These are phyloP conservation scores for Hystrix brachyura DNA, from an alignment of 2,113 vertebrate species.

Conservation along the genomic window DNA sequence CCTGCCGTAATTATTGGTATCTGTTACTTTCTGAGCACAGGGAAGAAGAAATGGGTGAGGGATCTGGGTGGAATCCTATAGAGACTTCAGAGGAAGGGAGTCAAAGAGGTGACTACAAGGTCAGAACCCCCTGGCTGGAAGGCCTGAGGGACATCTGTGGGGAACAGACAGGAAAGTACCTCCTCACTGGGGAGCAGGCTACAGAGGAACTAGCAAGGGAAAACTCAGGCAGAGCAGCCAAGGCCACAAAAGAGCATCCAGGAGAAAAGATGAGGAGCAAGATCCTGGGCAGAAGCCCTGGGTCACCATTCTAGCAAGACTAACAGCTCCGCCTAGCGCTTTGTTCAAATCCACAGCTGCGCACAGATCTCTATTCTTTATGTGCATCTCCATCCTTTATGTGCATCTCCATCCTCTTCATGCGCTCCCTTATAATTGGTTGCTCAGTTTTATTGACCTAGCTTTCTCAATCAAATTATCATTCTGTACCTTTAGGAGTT, in stretches of 20 bases:
- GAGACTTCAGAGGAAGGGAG: slow-evolving; percentile 43
- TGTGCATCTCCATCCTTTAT: not conserved
- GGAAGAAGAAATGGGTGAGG: slow-evolving; percentile 28
- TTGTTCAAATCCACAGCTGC: not conserved
- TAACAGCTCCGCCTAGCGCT: slow-evolving; percentile 38
- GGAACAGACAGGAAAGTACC: slow-evolving; percentile 82
- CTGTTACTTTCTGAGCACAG: not conserved
- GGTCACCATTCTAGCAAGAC: not conserved
- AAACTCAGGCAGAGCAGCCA: not conserved
- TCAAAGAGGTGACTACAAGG: slow-evolving; percentile 63
- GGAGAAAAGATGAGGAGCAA: not conserved
- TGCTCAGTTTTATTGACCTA: not conserved
- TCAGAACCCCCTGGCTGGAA: slow-evolving; percentile 68
- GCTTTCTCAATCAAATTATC: not conserved
- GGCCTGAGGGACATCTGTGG: slow-evolving; percentile 60
- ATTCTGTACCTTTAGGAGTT: not conserved
- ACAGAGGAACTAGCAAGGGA: not conserved
- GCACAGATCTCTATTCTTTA: not conserved
- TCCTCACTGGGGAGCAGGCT: not conserved
- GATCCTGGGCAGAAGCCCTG: not conserved
- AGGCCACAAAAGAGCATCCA: slow-evolving; percentile 16
- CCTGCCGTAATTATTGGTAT: too few relatives aligned
- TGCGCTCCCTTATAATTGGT: not conserved
- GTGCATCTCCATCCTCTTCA: not conserved
- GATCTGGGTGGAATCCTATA: not conserved